Percentiles rank a stretch among this genome's conserved stretches.
These are phyloP conservation scores for Raja brachyura DNA, from an alignment of 2,113 vertebrate genomes.

Conservation along the genomic window DNA sequence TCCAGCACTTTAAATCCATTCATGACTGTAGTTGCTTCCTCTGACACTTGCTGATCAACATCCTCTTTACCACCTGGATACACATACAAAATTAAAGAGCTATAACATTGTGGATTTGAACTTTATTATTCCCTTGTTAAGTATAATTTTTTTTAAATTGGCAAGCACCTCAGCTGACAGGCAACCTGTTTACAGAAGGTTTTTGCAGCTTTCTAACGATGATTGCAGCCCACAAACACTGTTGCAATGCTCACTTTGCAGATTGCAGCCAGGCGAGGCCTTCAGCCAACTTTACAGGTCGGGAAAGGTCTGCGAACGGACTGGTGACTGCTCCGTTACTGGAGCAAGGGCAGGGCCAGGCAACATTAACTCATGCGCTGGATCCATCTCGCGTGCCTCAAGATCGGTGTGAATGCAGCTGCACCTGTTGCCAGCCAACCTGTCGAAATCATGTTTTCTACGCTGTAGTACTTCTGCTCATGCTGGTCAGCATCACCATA, in stretches of 20 bases:
- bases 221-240: neutral
- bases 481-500: neutral
- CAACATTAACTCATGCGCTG: neutral
- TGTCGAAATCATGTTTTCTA: neutral
- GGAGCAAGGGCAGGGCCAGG: neutral
- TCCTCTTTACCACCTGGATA: neutral
- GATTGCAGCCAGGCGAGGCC: neutral
- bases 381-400: neutral
- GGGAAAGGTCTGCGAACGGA: neutral
- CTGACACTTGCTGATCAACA: neutral
- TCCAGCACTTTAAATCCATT: too few species aligned
- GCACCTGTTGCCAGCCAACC: neutral
- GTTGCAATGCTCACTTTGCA: slow-evolving; percentile 3
- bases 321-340: neutral
- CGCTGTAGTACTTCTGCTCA: neutral
- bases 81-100: neutral
- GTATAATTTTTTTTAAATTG: too few species aligned
- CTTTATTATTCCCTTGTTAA: neutral
- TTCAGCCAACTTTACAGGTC: neutral
- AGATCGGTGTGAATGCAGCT: slow-evolving; percentile 12
- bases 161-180: neutral
- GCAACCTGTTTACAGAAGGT: neutral
- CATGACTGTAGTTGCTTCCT: neutral
- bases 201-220: too few species aligned
- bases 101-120: neutral